Conservation (phyloP, 2,888 invertebrate species). For the Asteroscopus sphinx region DNA sequence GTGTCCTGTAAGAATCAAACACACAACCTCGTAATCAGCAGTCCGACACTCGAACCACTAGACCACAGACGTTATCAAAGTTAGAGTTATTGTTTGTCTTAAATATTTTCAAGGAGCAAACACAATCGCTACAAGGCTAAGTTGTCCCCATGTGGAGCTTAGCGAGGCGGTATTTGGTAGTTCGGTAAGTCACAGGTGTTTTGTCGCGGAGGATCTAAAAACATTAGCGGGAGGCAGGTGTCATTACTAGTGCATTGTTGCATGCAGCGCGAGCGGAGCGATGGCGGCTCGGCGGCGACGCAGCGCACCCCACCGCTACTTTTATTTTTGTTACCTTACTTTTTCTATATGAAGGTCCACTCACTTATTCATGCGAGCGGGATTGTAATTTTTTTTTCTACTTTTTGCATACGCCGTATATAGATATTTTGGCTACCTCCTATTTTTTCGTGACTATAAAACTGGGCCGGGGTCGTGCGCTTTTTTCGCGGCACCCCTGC, state of each 20-base stretch:
- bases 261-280: conserved; percentile 29
- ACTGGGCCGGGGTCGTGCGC: conserved; percentile 85
- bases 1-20: too few relatives aligned
- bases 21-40: too few relatives aligned
- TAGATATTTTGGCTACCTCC: conserved; percentile 88
- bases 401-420: conserved; percentile 85
- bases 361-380: conserved; percentile 89
- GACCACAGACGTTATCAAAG: too few relatives aligned
- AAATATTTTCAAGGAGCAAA: conserved; percentile 4
- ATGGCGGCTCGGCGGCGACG: conserved; percentile 37
- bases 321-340: conserved; percentile 80
- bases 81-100: conserved; percentile 12
- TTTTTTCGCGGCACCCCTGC: conserved; percentile 85
- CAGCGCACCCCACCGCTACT: conserved; percentile 63
- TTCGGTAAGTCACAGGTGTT: conserved; percentile 36
- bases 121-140: not conserved
- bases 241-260: conserved; percentile 38
- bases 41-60: too few relatives aligned
- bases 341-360: conserved; percentile 87
- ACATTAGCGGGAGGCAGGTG: conserved; percentile 33
- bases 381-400: conserved; percentile 85
- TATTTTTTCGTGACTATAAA: conserved; percentile 89
- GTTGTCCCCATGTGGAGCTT: not conserved
- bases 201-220: conserved; percentile 13
- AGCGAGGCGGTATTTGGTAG: conserved; percentile 1